Conservation (phyloP, 2,797 vertebrate genomes). For the Chaetophractus vellerosus region DNA sequence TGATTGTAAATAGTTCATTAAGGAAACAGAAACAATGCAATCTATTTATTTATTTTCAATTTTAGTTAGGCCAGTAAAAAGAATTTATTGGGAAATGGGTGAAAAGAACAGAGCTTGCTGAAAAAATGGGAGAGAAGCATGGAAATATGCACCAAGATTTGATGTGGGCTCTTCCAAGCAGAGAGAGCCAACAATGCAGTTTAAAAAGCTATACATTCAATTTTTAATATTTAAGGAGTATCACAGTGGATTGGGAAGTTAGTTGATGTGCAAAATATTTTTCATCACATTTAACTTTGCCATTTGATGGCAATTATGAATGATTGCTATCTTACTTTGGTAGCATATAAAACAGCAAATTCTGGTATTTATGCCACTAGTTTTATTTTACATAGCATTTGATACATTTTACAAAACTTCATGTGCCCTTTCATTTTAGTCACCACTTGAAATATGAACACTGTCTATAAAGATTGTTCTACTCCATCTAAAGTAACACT, state of each 20-base stretch:
- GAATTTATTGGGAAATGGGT: too few relatives aligned
- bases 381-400: conserved; percentile 46
- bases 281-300: conserved; percentile 56
- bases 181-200: conserved; percentile 17
- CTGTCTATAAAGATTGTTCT: not conserved
- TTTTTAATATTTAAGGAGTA: conserved; percentile 63
- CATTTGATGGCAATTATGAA: conserved; percentile 69
- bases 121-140: too few relatives aligned
- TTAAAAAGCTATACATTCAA: conserved; percentile 44
- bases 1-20: conserved; percentile 58
- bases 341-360: conserved; percentile 58
- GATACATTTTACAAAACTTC: conserved; percentile 26
- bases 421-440: not conserved
- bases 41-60: too few relatives aligned
- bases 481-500: not conserved
- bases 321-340: not conserved
- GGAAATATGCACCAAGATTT: too few relatives aligned
- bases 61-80: too few relatives aligned
- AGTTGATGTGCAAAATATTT: conserved; percentile 64
- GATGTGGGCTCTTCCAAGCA: too few relatives aligned
- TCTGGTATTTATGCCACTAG: not conserved
- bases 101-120: too few relatives aligned
- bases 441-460: not conserved
- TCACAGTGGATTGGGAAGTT: not conserved
- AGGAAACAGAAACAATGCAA: conserved; percentile 61